Evolutionary conservation across 64 coral and sea anemone genomes (phyloP).

Genomic region (Montipora foliosa): DNA sequence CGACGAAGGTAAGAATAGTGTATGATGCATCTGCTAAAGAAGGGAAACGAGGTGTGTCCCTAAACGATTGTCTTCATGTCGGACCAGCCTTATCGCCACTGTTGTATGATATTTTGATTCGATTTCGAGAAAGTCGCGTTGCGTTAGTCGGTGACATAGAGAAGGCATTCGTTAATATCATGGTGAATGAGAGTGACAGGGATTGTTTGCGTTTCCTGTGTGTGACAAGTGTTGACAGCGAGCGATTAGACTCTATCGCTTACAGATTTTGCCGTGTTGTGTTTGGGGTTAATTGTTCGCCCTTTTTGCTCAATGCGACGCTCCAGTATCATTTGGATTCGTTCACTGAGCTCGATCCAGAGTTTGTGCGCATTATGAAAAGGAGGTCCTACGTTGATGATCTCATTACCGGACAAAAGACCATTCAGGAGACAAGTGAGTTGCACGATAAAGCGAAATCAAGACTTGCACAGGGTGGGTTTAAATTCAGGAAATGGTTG

Average conservation of each 20-base stretch:
- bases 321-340: not conserved
- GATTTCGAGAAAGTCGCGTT: not conserved
- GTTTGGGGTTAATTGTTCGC: conserved; percentile 13
- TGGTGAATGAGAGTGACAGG: not conserved
- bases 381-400: conserved; percentile 27
- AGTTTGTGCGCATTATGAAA: not conserved
- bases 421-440: not conserved
- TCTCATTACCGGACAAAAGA: conserved; percentile 13
- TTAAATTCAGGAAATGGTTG: conserved; percentile 13
- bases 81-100: too few relatives aligned
- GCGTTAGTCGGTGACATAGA: too few relatives aligned
- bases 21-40: conserved; percentile 17
- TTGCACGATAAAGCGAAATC: too few relatives aligned
- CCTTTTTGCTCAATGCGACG: not conserved
- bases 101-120: not conserved
- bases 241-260: too few relatives aligned
- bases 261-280: too few relatives aligned
- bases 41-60: too few relatives aligned
- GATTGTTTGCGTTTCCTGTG: not conserved
- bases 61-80: too few relatives aligned
- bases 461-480: not conserved
- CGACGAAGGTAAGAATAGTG: conserved; percentile 5
- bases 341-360: conserved; percentile 21
- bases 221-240: not conserved
- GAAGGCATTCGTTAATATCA: not conserved